A percentile compares a stretch with the other conserved stretches of the same genome.
Conservation (phyloP, 2,797 vertebrate genomes). For the Gymnocypris eckloni region DNA sequence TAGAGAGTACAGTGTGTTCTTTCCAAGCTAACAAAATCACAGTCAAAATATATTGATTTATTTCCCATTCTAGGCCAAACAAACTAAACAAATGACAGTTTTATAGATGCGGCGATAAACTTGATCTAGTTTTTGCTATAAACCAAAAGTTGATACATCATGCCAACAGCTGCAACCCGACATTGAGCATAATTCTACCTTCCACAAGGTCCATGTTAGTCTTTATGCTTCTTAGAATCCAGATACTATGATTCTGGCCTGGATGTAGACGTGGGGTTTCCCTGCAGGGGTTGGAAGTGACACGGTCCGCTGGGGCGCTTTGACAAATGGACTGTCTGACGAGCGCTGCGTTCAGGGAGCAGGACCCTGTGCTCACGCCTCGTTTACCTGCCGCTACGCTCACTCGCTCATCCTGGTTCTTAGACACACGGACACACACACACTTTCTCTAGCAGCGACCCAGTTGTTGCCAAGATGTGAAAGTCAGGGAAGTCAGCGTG, state of each 20-base stretch:
- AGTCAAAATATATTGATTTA: not conserved
- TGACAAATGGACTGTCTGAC: constrained; percentile 85
- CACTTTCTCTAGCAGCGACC: constrained; percentile 27
- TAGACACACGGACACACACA: constrained; percentile 67
- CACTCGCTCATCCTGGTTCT: constrained; percentile 76
- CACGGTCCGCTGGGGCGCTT: constrained; percentile 72
- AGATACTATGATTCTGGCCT: constrained; percentile 1
- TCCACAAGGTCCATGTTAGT: not conserved
- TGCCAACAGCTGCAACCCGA: not conserved
- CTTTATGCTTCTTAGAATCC: not conserved
- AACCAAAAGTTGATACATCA: not conserved
- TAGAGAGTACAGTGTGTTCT: constrained; percentile 1
- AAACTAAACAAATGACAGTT: not conserved
- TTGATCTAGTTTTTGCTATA: constrained; percentile 12
- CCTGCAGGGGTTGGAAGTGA: constrained; percentile 77
- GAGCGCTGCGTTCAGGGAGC: constrained; percentile 73
- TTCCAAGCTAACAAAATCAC: constrained; percentile 3
- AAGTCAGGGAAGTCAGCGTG: constrained; percentile 48
- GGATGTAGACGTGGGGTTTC: constrained; percentile 60
- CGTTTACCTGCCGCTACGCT: constrained; percentile 82
- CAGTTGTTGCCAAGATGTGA: constrained; percentile 49
- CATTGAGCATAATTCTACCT: not conserved
- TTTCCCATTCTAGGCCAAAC: not conserved
- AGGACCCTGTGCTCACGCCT: constrained; percentile 76
- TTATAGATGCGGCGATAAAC: constrained; percentile 12